Evolutionary conservation across 1,140 invertebrate species (phyloP), one percentile per base, ranked within the genome.

Genomic region (Rhyzopertha dominica): DNA sequence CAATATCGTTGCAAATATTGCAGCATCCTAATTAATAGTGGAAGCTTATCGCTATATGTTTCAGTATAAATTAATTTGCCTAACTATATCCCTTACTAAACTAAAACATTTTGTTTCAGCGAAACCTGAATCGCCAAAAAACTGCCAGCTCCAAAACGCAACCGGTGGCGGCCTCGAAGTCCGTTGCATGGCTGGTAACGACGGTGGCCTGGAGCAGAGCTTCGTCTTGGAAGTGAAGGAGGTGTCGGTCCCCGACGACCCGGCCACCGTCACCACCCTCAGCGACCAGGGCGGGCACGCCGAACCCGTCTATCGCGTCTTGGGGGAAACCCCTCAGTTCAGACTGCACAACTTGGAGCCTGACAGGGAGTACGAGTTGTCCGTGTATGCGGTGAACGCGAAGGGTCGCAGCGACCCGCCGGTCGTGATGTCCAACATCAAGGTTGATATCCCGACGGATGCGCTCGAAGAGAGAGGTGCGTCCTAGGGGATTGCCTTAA

Each of bases 191-290:
- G 78, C 85, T 0, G 87, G 87, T 13, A 79, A 81, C 54, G 85
- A 89, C 56, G 88, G 88, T 8, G 88, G 88, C 4, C 74, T 90
- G 13, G 75, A 81, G 12, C 88, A 92, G 67, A 80, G 81, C 59
- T 93, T 93, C 66, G 71, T 88, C 30, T 70, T 91, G 32, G 87
- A 91, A 70, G 84, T 89, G 26, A 77, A 82, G 47, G 84, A 85
- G 60, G 71, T 78, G 45, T 60, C 74, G n/a, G 71, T 65, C 41
- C 73, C 72, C 28, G 56, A 61, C 14, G 65, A 58, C 23, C 51
- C 65, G 41, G 66, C 68, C 38, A 64, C 71, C 23, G 71, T 69
- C 58, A 76, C 65, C 55, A 81, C 72, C 62, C 80, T 74, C 67
- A 83, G 70, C 58, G 74, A 76, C 54, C 73, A 75, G 48, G 72